A percentile compares a stretch with the other conserved stretches of the same genome.
Evolutionary conservation across 2,113 vertebrate genomes (phyloP).

Genomic region (Cinclus mexicanus): DNA sequence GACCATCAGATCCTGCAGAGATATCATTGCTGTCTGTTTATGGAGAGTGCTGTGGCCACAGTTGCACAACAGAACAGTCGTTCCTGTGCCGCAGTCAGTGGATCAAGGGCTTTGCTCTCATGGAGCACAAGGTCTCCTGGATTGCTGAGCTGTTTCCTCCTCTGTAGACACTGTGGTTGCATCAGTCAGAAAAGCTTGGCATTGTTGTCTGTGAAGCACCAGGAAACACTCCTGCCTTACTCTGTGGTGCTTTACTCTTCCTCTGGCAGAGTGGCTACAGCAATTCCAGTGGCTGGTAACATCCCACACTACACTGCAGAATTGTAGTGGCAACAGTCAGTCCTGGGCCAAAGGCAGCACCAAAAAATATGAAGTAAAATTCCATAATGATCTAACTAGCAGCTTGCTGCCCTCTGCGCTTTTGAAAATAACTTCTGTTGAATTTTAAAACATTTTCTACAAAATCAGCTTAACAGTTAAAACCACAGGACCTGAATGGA

Average conservation of each 20-base stretch:
- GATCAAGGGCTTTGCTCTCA: background rate
- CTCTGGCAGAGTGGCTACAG: background rate
- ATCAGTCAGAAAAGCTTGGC: background rate
- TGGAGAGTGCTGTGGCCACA: background rate
- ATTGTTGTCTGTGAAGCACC: background rate
- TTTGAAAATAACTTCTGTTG: background rate
- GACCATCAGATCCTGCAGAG: background rate
- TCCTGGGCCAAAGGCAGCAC: background rate
- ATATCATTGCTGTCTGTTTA: background rate
- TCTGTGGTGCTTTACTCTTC: background rate
- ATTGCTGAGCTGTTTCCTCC: background rate
- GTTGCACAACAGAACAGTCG: background rate
- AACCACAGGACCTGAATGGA: background rate
- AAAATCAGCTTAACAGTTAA: background rate
- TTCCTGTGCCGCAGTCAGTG: background rate
- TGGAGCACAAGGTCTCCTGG: background rate
- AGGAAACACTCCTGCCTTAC: background rate
- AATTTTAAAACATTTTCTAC: background rate
- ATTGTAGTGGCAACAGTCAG: background rate
- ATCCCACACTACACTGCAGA: background rate
- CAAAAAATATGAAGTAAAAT: background rate
- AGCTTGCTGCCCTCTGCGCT: background rate
- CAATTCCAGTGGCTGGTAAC: background rate
- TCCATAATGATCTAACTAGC: background rate
- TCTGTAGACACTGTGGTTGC: fast-evolving